Base-by-base conservation (phyloP, 2,888 invertebrate species). In the Caenorhabditis plicata region DNA sequence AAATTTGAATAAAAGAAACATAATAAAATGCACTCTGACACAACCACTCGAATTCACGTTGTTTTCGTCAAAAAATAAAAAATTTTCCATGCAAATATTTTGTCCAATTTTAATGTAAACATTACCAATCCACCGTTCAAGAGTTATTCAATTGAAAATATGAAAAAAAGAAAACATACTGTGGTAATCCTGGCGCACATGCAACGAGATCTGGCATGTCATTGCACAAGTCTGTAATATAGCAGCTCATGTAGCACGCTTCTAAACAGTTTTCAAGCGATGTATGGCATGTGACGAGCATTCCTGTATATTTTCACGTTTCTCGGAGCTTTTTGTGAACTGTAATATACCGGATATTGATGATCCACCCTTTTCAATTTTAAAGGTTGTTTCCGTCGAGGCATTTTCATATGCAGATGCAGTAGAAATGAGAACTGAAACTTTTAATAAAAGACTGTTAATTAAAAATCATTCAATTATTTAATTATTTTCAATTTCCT, bases 191-290 rank as follows among this genome's bases (percentile, higher is more conserved):
- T 4, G 71, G 71, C 17, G 71, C 71, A 38, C 71, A 71, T 8
- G 71, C 68, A 8, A 61, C 56, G 60, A 67, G 46, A 32, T 61
- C 62, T 0, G 50, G 53, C 4, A 54, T 22, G 38, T 69, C 71
- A 49, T 71, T 71, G 60, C 71, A 71, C 20, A 63, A 39, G 25
- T 69, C 69, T 4, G 67, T 64, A 15, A 64, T 54, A 39, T 68
- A 71, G 44, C 71, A 71, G 25, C 58, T 63, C 64, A 69, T 63
- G 32, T 68, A 56, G 32, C 71, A 71, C 1, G 65, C 60, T 31
- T 64, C 65, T 33, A 69, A 40, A 33, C 71, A 71, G 40, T 61
- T 64, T 47, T 71, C 65, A 35, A 69, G 38, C 1, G 62, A 53
- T 8, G 56, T 60, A 33, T 58, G 64, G 23, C 68, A 68, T 2